A percentile compares a stretch with the other conserved stretches of the same genome.
phyloP scores from a whole-genome alignment of 1,140 invertebrate genomes.

The Rhizoglyphus robini region DNA sequence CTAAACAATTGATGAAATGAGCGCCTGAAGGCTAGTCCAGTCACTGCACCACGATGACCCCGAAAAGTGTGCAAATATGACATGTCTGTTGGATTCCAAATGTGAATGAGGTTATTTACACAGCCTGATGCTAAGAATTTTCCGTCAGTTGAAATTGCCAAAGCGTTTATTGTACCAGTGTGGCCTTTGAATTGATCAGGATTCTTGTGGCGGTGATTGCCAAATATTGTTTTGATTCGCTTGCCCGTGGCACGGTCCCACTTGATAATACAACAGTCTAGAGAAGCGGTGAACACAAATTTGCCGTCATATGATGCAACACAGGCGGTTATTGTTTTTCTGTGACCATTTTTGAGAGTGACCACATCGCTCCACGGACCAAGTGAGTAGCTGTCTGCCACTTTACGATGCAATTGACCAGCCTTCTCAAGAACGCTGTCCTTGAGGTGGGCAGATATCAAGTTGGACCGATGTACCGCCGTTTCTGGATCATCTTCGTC shows the following conservation, averaged over 20 bases:
- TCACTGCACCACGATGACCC: conserved; percentile 38
- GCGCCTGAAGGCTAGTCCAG: conserved; percentile 66
- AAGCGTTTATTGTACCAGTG: conserved; percentile 44
- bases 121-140: conserved; percentile 70
- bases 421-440: conserved; percentile 51
- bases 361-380: conserved; percentile 1
- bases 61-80: conserved; percentile 60
- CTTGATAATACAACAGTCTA: conserved; percentile 74
- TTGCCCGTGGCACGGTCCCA: conserved; percentile 46
- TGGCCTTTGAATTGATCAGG: conserved; percentile 32
- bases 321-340: conserved; percentile 62
- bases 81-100: conserved; percentile 65
- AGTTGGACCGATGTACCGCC: conserved; percentile 5
- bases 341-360: conserved; percentile 40
- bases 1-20: conserved; percentile 80
- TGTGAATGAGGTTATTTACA: conserved; percentile 54
- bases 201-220: conserved; percentile 32
- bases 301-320: conserved; percentile 58
- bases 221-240: conserved; percentile 36
- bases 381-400: conserved; percentile 11
- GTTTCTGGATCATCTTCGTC: conserved; percentile 18
- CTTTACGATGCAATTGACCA: conserved; percentile 13
- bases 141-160: conserved; percentile 67
- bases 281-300: conserved; percentile 65
- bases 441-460: conserved; percentile 52